phyloP scores from a whole-genome alignment of 2,888 invertebrate species.

The Chrysolina oricalcia region DNA sequence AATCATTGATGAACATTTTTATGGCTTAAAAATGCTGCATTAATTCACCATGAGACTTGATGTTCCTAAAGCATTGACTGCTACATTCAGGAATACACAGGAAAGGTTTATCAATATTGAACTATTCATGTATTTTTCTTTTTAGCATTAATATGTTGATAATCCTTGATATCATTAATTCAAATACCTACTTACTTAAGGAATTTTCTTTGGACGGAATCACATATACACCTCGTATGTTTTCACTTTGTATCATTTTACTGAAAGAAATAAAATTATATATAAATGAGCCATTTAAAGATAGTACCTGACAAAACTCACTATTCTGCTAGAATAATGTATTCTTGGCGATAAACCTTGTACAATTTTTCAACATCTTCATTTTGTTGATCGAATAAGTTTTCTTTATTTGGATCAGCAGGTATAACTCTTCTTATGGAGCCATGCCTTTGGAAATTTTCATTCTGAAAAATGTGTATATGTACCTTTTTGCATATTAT shows the following conservation, averaged over 20 bases:
- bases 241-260: conserved; percentile 88
- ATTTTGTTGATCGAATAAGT: conserved; percentile 75
- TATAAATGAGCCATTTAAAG: conserved; percentile 16
- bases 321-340: conserved; percentile 94
- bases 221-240: conserved; percentile 91
- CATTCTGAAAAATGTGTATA: conserved; percentile 45
- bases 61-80: no score
- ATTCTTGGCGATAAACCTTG: conserved; percentile 88
- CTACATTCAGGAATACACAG: no score
- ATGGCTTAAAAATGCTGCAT: no score
- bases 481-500: not conserved
- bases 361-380: conserved; percentile 78
- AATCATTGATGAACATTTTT: no score
- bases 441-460: conserved; percentile 73
- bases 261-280: conserved; percentile 73
- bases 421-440: conserved; percentile 76
- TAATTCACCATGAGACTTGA: no score
- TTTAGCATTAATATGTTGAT: no score
- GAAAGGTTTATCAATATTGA: no score
- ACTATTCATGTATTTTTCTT: no score
- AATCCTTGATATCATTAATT: no score
- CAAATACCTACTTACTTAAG: conserved; percentile 77
- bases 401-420: conserved; percentile 74
- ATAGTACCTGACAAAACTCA: conserved; percentile 72
- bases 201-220: conserved; percentile 92